phyloP scores from a whole-genome alignment of 2,888 invertebrate species.

The Sphaerophoria taeniata region DNA sequence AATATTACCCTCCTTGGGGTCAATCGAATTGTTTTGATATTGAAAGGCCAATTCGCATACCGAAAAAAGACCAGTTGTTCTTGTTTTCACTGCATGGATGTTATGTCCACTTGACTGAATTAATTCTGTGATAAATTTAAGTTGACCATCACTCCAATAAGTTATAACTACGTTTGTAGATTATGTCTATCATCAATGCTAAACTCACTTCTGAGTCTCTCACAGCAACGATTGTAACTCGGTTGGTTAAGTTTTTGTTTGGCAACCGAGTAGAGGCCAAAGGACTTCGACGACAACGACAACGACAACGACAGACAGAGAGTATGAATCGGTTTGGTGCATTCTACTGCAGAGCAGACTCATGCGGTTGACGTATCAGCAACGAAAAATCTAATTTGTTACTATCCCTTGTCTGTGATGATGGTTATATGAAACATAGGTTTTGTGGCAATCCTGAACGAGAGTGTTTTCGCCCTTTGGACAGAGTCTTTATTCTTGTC shows the following conservation, averaged over 20 bases:
- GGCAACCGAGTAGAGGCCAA: background rate
- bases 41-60: conserved; percentile 45
- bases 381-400: conserved; percentile 63
- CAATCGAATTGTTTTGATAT: conserved; percentile 56
- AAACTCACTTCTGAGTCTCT: conserved; percentile 42
- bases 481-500: too few relatives aligned
- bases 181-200: conserved; percentile 8
- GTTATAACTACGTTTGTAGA: background rate
- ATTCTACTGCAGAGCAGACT: conserved; percentile 45
- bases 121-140: conserved; percentile 27
- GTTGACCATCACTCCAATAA: conserved; percentile 7
- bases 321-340: conserved; percentile 16
- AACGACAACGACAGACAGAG: conserved; percentile 12
- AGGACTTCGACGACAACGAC: too few relatives aligned
- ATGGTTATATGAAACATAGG: conserved; percentile 19
- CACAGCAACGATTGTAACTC: conserved; percentile 37
- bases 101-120: conserved; percentile 57
- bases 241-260: conserved; percentile 49
- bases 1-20: conserved; percentile 31
- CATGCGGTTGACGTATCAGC: conserved; percentile 65
- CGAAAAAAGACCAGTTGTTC: conserved; percentile 23
- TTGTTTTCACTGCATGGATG: conserved; percentile 29
- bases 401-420: conserved; percentile 28
- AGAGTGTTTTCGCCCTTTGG: too few relatives aligned
- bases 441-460: conserved; percentile 42